phyloP scores from a whole-genome alignment of 1,140 invertebrate species.

The Zaprionus camerounensis region DNA sequence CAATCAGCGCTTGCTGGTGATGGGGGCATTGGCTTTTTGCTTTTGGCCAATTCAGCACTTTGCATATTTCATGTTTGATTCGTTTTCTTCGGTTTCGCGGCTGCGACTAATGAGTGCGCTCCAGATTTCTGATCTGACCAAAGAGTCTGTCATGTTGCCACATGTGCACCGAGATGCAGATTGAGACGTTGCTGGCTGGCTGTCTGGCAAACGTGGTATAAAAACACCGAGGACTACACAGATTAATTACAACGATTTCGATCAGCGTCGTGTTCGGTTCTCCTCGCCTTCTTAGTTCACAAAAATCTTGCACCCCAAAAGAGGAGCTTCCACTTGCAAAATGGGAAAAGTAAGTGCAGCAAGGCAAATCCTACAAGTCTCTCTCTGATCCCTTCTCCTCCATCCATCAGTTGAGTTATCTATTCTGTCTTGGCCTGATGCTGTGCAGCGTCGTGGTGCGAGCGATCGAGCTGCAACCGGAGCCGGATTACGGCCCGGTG shows the following conservation, averaged over 20 bases:
- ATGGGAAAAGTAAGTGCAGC: slow-evolving; percentile 66
- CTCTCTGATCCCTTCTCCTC: not conserved
- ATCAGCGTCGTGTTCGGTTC: slow-evolving; percentile 60
- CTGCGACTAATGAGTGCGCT: slow-evolving; percentile 64
- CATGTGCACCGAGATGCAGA: slow-evolving; percentile 49
- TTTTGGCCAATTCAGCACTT: slow-evolving; percentile 50
- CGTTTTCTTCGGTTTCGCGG: slow-evolving; percentile 57
- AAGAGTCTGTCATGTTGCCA: slow-evolving; percentile 56
- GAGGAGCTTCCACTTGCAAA: not conserved
- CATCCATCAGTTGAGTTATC: slow-evolving; percentile 50
- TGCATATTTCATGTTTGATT: slow-evolving; percentile 71
- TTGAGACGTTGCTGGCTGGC: slow-evolving; percentile 29
- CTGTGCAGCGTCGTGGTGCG: slow-evolving; percentile 32
- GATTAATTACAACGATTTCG: slow-evolving; percentile 71
- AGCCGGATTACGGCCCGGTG: slow-evolving; percentile 72
- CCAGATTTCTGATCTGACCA: slow-evolving; percentile 53
- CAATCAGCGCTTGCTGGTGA: slow-evolving; percentile 6
- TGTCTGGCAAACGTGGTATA: slow-evolving; percentile 53
- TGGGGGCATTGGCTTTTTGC: slow-evolving; percentile 9
- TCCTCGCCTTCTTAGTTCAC: slow-evolving; percentile 26
- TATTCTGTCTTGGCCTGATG: slow-evolving; percentile 56
- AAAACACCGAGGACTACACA: slow-evolving; percentile 67
- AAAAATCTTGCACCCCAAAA: slow-evolving; percentile 1
- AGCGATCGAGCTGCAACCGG: slow-evolving; percentile 59
- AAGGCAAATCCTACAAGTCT: not conserved